phyloP scores from a whole-genome alignment of 1,140 invertebrate genomes.

The Manduca sexta region DNA sequence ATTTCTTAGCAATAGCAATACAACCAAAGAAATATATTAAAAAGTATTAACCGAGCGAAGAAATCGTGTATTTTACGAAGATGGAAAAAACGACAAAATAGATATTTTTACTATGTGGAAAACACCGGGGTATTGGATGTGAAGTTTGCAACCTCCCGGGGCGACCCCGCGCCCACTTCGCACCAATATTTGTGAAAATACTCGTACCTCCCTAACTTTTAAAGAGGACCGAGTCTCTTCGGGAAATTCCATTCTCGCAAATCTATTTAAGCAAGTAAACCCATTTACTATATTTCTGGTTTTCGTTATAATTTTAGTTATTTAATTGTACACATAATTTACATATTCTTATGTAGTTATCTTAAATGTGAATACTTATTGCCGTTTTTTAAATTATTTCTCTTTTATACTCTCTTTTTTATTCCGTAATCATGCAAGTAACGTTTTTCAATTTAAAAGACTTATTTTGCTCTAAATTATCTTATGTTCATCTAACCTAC shows the following conservation, averaged over 20 bases:
- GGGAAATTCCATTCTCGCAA: constrained; percentile 19
- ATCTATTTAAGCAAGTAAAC: constrained; percentile 28
- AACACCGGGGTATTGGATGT: constrained; percentile 45
- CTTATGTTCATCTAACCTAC: too few species aligned
- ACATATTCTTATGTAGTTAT: neutral
- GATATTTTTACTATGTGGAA: constrained; percentile 58
- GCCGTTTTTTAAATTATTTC: neutral
- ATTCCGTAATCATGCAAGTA: too few species aligned
- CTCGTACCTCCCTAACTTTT: constrained; percentile 41
- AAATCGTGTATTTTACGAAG: constrained; percentile 12
- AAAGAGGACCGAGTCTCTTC: constrained; percentile 28
- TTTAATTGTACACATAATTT: neutral
- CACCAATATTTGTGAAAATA: constrained; percentile 55
- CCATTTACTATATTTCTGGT: constrained; percentile 9
- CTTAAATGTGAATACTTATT: neutral
- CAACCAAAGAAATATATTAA: constrained; percentile 5
- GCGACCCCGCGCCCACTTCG: constrained; percentile 35
- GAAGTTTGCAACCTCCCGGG: constrained; percentile 38
- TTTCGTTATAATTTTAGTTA: neutral
- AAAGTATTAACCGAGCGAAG: neutral
- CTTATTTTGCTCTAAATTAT: too few species aligned
- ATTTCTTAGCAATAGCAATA: neutral
- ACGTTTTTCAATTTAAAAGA: too few species aligned
- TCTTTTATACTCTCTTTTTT: too few species aligned
- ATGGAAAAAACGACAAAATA: constrained; percentile 49